Evolutionary conservation across 2,888 invertebrate genomes (phyloP).

Genomic region (Dusona sp.): DNA sequence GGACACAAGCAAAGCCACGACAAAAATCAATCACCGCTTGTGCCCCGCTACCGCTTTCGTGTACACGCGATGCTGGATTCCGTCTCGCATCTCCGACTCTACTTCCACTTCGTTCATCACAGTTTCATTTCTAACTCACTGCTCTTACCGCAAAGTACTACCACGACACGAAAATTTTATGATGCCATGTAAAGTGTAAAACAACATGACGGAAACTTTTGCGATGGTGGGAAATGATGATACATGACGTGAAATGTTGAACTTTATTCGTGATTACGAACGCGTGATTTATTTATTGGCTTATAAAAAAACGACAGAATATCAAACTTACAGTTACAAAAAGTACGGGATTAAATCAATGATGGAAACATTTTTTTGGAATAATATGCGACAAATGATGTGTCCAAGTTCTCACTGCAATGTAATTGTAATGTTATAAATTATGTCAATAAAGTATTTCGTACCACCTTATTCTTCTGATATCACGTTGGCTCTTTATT

Average conservation of each 20-base stretch:
- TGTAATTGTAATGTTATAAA: background rate
- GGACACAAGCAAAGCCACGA: conserved; percentile 82
- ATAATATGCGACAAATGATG: background rate
- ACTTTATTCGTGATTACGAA: background rate
- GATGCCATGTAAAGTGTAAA: background rate
- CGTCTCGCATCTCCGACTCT: conserved; percentile 55
- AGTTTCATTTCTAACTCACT: conserved; percentile 34
- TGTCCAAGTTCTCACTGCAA: background rate
- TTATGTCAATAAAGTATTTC: conserved; percentile 6
- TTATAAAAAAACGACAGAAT: background rate
- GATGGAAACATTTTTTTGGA: background rate
- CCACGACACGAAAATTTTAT: conserved; percentile 5
- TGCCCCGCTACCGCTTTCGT: conserved; percentile 68
- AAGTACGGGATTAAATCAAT: background rate
- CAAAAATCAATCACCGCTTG: conserved; percentile 84
- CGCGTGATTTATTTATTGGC: background rate
- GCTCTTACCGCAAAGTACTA: conserved; percentile 25
- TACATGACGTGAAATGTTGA: background rate
- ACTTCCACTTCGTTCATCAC: conserved; percentile 42
- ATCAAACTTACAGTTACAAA: background rate
- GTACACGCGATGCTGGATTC: conserved; percentile 52
- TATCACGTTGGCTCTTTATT: background rate
- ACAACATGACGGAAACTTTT: background rate
- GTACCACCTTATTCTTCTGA: background rate
- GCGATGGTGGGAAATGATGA: background rate